Base-by-base conservation (phyloP, 1,140 invertebrate genomes). In the Megalopta genalis region DNA sequence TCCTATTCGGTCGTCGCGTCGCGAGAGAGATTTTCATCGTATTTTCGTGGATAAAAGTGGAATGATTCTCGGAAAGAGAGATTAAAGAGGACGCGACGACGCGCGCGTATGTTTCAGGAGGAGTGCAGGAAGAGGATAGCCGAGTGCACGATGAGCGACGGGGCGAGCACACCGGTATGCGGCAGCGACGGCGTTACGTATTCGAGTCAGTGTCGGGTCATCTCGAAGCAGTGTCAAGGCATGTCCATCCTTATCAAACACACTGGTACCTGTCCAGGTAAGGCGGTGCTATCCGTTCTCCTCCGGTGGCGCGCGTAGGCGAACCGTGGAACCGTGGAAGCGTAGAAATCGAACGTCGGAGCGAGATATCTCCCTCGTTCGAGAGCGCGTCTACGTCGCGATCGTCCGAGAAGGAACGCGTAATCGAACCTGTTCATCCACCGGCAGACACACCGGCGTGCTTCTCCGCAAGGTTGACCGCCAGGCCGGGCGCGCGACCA, bases 101-200 rank as follows among this genome's bases (percentile, higher is more conserved):
- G n/a, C n/a, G n/a, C 32, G 32, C 32, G 37, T 78, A 18, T 73
- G 65, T 88, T 89, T 64, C 78, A 93, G 93, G 91, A 92, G 67
- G 92, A 93, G 64, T 93, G 93, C 79, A 90, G 88, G 76, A 91
- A 89, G 69, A 93, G 87, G 82, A 90, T 93, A 83, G 90, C 90
- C 18, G 90, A 91, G 65, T 93, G 93, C 70, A 87, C 90, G 23
- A 90, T 83, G 87, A 88, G 83, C 37, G 77, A 81, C 27, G 85
- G 88, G 65, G 81, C 88, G 49, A 90, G 84, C 67, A 82, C 82
- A 59, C 94, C 95, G 12, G 96, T 97, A 46, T 98, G 97, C 88
- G 97, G 96, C 76, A 96, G 96, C 32, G 96, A 98, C 88, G 95
- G 96, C 14, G 92, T 95, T 68, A 97, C 96, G 57, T 98, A 98